Conservation (phyloP, 2,797 vertebrate species). For the Scolopax bukidnonensis region DNA sequence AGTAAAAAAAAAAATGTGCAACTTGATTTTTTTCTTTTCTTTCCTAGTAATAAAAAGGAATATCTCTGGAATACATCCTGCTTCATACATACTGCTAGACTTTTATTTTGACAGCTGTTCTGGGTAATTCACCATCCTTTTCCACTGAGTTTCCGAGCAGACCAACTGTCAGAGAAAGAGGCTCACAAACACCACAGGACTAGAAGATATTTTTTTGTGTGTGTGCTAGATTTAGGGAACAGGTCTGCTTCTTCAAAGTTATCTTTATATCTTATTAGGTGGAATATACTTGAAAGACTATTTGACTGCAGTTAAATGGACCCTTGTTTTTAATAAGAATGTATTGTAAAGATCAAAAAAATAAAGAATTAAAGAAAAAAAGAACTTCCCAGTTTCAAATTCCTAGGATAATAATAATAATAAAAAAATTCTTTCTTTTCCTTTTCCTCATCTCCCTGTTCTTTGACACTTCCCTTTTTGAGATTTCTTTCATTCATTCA, state of each 20-base stretch:
- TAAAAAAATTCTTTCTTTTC: not conserved
- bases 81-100: not conserved
- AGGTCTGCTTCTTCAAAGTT: not conserved
- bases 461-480: not conserved
- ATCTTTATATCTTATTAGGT: not conserved
- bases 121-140: not conserved
- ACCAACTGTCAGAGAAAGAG: not conserved
- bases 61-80: not conserved
- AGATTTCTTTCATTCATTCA: not conserved
- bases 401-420: not conserved
- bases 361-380: not conserved
- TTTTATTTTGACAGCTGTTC: not conserved
- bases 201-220: not conserved
- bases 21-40: not conserved
- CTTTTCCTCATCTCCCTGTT: not conserved
- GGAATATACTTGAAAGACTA: not conserved
- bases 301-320: not conserved
- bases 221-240: not conserved
- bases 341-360: not conserved
- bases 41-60: not conserved
- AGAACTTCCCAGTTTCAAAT: not conserved
- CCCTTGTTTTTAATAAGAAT: not conserved
- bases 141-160: not conserved
- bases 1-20: fast-evolving
- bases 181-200: not conserved